phyloP scores from a whole-genome alignment of 1,140 invertebrate species.

The Rhyacophila brunnea region DNA sequence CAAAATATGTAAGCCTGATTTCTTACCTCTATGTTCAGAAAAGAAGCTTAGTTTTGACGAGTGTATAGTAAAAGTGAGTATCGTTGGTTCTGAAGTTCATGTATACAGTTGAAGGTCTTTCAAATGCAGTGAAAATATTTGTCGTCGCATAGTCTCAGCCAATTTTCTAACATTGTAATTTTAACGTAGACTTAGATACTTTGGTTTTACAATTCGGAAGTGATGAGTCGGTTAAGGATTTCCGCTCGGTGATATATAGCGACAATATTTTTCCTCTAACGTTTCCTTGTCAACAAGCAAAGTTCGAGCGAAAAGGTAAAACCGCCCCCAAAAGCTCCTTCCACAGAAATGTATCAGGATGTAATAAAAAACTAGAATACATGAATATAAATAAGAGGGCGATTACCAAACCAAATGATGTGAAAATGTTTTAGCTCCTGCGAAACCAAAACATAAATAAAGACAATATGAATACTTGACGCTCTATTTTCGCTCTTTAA shows the following conservation, averaged over 20 bases:
- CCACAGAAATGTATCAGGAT: conserved; percentile 22
- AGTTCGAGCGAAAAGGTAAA: conserved; percentile 10
- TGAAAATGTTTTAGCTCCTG: conserved; percentile 18
- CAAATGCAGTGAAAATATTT: too few species aligned
- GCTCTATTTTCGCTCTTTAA: not conserved
- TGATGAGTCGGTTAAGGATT: conserved; percentile 35
- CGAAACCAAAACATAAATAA: conserved; percentile 15
- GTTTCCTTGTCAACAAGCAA: conserved; percentile 33
- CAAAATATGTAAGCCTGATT: too few species aligned
- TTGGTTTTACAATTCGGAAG: conserved; percentile 23
- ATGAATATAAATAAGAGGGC: conserved; percentile 29
- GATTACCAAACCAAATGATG: conserved; percentile 33
- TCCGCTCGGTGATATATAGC: conserved; percentile 31
- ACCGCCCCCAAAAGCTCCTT: not conserved
- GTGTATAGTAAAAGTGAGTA: too few species aligned
- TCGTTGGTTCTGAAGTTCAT: too few species aligned
- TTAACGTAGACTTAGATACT: not conserved
- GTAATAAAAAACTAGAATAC: conserved; percentile 32
- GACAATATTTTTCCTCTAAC: conserved; percentile 36
- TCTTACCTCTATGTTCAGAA: too few species aligned
- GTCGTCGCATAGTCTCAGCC: too few species aligned
- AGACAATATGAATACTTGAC: not conserved
- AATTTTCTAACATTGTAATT: too few species aligned
- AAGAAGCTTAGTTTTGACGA: too few species aligned
- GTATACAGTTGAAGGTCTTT: too few species aligned